Percentiles rank a stretch among this genome's conserved stretches.
phyloP scores from a whole-genome alignment of 2,888 invertebrate genomes.

The Willowsia nigromaculata region DNA sequence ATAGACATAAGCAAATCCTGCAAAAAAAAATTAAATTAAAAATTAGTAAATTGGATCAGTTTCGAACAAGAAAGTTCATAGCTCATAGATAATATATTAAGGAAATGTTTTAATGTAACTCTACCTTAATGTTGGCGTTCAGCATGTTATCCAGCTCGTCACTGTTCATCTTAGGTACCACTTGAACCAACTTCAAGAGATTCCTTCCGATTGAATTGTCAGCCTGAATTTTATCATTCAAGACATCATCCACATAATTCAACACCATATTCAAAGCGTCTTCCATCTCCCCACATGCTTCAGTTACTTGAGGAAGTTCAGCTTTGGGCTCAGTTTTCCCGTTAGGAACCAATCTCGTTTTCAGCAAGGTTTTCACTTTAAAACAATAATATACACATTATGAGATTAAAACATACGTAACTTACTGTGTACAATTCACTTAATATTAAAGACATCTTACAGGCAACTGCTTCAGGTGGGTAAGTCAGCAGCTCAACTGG shows the following conservation, averaged over 20 bases:
- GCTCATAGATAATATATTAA: too few relatives aligned
- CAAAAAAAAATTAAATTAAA: slow-evolving; percentile 75
- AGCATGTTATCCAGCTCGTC: slow-evolving; percentile 97
- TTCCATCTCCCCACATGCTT: slow-evolving; percentile 90
- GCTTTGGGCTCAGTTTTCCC: slow-evolving; percentile 86
- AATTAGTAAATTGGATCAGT: too few relatives aligned
- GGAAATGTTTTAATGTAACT: too few relatives aligned
- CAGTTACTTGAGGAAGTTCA: slow-evolving; percentile 89
- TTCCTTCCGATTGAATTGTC: slow-evolving; percentile 95
- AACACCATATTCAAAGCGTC: slow-evolving; percentile 87
- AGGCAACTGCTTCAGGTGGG: slow-evolving; percentile 90
- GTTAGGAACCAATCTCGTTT: slow-evolving; percentile 85
- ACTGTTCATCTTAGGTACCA: slow-evolving; percentile 93
- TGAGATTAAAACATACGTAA: background rate
- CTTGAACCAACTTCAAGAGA: slow-evolving; percentile 93
- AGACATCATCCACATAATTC: slow-evolving; percentile 94
- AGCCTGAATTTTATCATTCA: slow-evolving; percentile 87
- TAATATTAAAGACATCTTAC: slow-evolving; percentile 80
- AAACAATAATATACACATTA: slow-evolving; percentile 48
- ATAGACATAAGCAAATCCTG: slow-evolving; percentile 97
- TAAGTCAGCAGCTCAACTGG: slow-evolving; percentile 93
- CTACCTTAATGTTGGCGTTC: slow-evolving; percentile 94
- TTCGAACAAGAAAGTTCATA: too few relatives aligned
- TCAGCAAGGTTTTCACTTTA: slow-evolving; percentile 88
- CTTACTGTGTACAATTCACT: background rate